phyloP scores from a whole-genome alignment of 2,113 vertebrate genomes.

The Papio anubis region DNA sequence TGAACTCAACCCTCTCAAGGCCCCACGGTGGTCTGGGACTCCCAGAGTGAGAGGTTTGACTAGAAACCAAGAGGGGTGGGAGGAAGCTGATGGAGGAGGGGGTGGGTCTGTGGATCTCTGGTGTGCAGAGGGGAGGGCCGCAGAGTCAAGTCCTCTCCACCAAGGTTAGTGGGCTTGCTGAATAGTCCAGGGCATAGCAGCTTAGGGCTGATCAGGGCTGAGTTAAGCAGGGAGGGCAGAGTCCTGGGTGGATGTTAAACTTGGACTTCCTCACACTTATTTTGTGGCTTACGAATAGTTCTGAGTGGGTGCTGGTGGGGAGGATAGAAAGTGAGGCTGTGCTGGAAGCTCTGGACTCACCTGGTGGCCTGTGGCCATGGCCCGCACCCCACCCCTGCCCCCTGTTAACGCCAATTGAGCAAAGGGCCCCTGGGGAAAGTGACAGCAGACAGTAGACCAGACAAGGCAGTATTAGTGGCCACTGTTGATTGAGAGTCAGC shows the following conservation, averaged over 20 bases:
- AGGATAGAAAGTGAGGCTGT: neutral
- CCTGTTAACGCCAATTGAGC: neutral
- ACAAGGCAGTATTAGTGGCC: neutral
- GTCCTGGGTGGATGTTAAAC: too few relatives aligned
- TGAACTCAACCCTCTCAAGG: neutral
- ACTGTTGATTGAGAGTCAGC: neutral
- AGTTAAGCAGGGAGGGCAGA: neutral
- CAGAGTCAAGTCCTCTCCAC: neutral
- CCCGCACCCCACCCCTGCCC: neutral
- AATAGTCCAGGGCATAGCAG: neutral
- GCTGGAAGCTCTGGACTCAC: neutral
- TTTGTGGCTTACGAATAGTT: neutral
- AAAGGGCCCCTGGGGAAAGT: neutral
- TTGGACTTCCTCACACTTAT: neutral
- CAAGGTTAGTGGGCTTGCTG: neutral
- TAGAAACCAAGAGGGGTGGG: neutral
- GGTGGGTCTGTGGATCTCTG: neutral
- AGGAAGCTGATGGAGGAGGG: neutral
- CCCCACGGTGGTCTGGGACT: neutral
- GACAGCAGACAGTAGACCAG: neutral
- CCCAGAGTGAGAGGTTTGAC: neutral
- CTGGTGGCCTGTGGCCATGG: neutral
- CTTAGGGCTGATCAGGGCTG: accelerated
- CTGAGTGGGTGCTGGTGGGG: neutral
- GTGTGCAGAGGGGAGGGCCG: neutral